Evolutionary conservation across 2,113 vertebrate species (phyloP), one percentile per base, ranked within the genome.

Genomic region (Tringa solitaria): DNA sequence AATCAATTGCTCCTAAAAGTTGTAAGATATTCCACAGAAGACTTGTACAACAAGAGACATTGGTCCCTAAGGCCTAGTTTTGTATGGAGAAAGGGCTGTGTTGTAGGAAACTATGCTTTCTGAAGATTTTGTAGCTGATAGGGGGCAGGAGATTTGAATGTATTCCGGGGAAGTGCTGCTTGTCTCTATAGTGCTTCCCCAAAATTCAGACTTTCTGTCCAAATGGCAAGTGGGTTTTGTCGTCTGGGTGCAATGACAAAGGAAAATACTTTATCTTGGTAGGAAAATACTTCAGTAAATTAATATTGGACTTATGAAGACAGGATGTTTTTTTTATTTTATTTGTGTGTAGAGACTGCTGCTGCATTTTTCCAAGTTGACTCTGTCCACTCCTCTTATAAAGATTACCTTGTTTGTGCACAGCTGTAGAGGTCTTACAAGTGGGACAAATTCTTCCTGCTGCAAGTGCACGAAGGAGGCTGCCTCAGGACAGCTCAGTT

Each of bases 361-460:
- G 64, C 64, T 92, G 22, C 80, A 45, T 90, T 92, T 95, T 89
- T 68, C 35, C 80, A 89, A 87, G 65, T 92, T 94, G 35, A 60
- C 56, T 81, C 24, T 60, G 51, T 90, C 45, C 35, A 41, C 33
- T 85, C 35, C 39, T 81, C 63, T 90, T 72, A 79, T 27, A 87
- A 95, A 93, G 65, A 87, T 84, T 76, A 87, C 73, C 45, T 95
- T 95, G 74, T 69, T 82, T 90, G 61, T 81, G 65, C 39, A 72
- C 80, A 90, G 86, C 69, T 87, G 68, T 93, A 81, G 51, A 84
- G 12, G 14, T 57, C 82, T 89, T 91, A 33, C 12, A 77, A 90
- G 43, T 14, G 12, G 23, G 22, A 73, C 37, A 82, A 94, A 61
- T 73, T 65, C 45, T 89, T 87, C 32, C 53, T 73, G 73, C 51